These are phyloP conservation scores for Anoplophora glabripennis DNA, from an alignment of 1,140 invertebrate genomes.

Conservation along the genomic window DNA sequence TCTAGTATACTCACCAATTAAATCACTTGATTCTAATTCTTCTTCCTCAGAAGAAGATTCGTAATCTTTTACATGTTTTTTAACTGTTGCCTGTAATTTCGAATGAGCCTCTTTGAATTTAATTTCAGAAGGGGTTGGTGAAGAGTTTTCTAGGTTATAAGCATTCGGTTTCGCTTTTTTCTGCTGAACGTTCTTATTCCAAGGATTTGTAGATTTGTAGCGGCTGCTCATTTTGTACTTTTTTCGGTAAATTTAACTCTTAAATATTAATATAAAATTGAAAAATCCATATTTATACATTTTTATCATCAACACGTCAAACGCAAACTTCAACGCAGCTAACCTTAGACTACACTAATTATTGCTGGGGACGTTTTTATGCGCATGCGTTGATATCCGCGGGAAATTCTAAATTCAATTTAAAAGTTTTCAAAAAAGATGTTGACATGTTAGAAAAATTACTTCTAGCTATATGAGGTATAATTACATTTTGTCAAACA, in stretches of 20 bases:
- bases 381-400: too few relatives aligned
- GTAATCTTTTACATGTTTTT: constrained; percentile 58
- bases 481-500: too few relatives aligned
- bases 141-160: not conserved
- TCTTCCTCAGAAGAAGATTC: constrained; percentile 58
- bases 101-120: constrained; percentile 59
- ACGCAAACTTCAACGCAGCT: too few relatives aligned
- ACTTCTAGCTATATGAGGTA: too few relatives aligned
- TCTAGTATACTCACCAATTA: constrained; percentile 48
- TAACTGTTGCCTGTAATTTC: constrained; percentile 59
- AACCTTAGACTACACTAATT: too few relatives aligned
- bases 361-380: too few relatives aligned
- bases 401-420: too few relatives aligned
- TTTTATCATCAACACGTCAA: not conserved
- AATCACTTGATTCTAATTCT: constrained; percentile 52
- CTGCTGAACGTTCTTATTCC: constrained; percentile 2
- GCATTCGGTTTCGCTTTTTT: not conserved
- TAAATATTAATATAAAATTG: too few relatives aligned
- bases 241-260: too few relatives aligned
- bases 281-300: not conserved
- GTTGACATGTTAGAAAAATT: too few relatives aligned
- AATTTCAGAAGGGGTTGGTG: constrained; percentile 27
- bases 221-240: constrained; percentile 6
- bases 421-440: too few relatives aligned
- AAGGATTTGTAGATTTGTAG: constrained; percentile 11